These are phyloP conservation scores for Dolichomitus sp. DNA, from an alignment of 2,888 invertebrate species.

Conservation along the genomic window DNA sequence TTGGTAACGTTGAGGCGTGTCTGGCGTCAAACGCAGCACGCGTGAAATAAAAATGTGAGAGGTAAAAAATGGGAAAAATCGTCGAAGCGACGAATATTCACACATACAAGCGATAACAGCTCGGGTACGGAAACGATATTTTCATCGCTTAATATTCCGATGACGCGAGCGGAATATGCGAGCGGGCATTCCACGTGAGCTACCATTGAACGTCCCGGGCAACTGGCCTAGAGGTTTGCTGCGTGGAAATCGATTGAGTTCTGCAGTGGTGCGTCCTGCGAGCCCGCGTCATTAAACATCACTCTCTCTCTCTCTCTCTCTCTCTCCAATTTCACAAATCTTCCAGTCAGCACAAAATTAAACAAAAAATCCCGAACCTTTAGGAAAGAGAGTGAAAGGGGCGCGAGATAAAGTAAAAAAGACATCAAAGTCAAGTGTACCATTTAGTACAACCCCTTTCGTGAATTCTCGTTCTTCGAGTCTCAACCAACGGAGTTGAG, in stretches of 20 bases:
- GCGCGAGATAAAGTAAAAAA: not conserved
- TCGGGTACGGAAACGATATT: slow-evolving; percentile 76
- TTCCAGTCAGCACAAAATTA: not conserved
- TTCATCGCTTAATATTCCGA: slow-evolving; percentile 80
- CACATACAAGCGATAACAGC: slow-evolving; percentile 48
- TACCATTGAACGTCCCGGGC: slow-evolving; percentile 23
- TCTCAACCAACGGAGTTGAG: slow-evolving; percentile 58
- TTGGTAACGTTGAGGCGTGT: slow-evolving; percentile 1
- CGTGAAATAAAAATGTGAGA: slow-evolving; percentile 16
- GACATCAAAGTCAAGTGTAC: slow-evolving; percentile 8
- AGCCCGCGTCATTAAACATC: slow-evolving; percentile 32
- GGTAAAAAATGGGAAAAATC: slow-evolving; percentile 31
- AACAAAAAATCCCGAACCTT: not conserved
- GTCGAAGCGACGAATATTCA: slow-evolving; percentile 38
- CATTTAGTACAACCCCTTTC: not conserved
- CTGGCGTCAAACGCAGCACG: slow-evolving; percentile 12
- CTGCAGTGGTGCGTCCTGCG: slow-evolving; percentile 36
- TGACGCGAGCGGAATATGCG: slow-evolving; percentile 76
- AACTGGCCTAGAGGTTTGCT: slow-evolving; percentile 19
- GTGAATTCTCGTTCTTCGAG: slow-evolving; percentile 27
- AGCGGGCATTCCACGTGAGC: slow-evolving; percentile 55
- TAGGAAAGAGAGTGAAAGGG: not conserved
- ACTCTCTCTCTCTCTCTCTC: not conserved
- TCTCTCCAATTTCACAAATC: not conserved
- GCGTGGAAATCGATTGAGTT: slow-evolving; percentile 47